Evolutionary conservation across 2,113 vertebrate genomes (phyloP).

Genomic region (Megaceryle torquata): DNA sequence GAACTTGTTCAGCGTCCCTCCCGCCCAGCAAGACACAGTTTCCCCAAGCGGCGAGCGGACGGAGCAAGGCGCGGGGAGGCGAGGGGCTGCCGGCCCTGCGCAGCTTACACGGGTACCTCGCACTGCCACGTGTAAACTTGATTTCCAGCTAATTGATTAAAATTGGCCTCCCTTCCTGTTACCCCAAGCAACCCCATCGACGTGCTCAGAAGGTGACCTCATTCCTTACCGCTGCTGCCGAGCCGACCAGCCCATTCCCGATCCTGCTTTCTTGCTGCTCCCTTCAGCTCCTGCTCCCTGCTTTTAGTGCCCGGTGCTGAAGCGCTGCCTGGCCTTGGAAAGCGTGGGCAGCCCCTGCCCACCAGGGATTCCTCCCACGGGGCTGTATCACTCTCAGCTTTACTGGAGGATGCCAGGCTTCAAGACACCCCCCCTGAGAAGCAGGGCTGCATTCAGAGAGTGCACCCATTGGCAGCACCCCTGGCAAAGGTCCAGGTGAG

Average conservation of each 20-base stretch:
- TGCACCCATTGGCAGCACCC: neutral
- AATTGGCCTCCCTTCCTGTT: neutral
- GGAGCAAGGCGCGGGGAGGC: neutral
- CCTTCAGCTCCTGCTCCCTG: neutral
- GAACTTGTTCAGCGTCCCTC: neutral
- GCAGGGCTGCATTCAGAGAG: fast-evolving
- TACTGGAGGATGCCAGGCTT: neutral
- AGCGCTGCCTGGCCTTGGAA: neutral
- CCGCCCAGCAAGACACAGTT: neutral
- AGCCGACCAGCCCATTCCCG: neutral
- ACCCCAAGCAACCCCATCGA: neutral
- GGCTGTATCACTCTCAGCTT: fast-evolving
- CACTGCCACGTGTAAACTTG: neutral
- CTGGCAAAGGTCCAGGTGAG: neutral
- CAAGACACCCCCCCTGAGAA: neutral
- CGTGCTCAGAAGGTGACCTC: constrained; percentile 33
- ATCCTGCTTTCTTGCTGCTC: neutral
- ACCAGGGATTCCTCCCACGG: fast-evolving
- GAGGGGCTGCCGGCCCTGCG: fast-evolving
- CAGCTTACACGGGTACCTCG: neutral
- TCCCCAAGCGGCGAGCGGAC: too few relatives aligned
- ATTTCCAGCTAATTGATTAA: neutral
- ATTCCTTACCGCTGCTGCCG: neutral
- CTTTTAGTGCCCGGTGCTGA: neutral
- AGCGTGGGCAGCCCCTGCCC: neutral